Evolutionary conservation across 1,140 invertebrate genomes (phyloP).

Genomic region (Coelopa frigida): DNA sequence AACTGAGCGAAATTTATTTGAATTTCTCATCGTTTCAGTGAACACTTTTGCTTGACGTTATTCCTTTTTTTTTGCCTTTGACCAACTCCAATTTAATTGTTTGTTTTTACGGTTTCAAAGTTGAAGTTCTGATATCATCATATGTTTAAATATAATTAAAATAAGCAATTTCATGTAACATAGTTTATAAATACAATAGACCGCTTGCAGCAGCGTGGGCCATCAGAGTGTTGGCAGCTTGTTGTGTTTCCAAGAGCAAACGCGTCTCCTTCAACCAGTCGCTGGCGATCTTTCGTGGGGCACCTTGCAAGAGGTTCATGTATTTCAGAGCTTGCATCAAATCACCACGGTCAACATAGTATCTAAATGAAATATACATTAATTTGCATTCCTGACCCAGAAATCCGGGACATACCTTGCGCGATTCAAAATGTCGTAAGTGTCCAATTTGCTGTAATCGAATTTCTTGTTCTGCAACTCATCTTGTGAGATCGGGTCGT

Average conservation of each 20-base stretch:
- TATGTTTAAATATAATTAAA: slow-evolving; percentile 1
- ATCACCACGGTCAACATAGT: slow-evolving; percentile 78
- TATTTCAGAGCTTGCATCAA: slow-evolving; percentile 78
- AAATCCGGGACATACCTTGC: slow-evolving; percentile 58
- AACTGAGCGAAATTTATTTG: too few species aligned
- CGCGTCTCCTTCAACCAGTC: slow-evolving; percentile 84
- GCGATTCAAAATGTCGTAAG: slow-evolving; percentile 79
- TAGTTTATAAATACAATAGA: slow-evolving; percentile 56
- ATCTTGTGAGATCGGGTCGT: slow-evolving; percentile 56
- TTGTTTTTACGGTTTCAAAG: not conserved
- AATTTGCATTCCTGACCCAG: not conserved
- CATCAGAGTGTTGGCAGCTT: slow-evolving; percentile 79
- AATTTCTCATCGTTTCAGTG: too few species aligned
- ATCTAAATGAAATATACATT: slow-evolving; percentile 48
- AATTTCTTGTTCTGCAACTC: slow-evolving; percentile 64
- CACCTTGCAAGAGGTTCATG: slow-evolving; percentile 83
- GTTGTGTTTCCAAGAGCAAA: slow-evolving; percentile 79
- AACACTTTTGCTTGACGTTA: too few species aligned
- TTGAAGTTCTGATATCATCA: not conserved
- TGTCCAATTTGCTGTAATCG: slow-evolving; percentile 65
- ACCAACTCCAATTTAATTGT: too few species aligned
- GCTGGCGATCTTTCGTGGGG: slow-evolving; percentile 67
- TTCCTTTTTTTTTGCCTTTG: too few species aligned
- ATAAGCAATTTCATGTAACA: slow-evolving; percentile 5
- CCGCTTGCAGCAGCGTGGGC: slow-evolving; percentile 73